Evolutionary conservation across 2,888 invertebrate genomes (phyloP).

Genomic region (Drosophila longiperda): DNA sequence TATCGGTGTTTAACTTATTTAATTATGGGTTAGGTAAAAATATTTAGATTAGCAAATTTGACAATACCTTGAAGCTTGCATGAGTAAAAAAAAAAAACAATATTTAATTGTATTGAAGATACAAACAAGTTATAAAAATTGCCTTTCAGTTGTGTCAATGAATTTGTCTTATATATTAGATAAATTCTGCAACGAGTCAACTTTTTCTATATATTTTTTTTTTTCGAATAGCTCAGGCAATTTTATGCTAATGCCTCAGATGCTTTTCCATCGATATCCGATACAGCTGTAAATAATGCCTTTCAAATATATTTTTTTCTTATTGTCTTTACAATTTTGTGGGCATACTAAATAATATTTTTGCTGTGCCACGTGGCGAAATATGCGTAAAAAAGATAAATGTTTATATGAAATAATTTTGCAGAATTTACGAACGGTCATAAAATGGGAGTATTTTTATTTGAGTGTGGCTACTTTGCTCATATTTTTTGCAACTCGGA

Average conservation of each 20-base stretch:
- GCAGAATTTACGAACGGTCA: conserved; percentile 60
- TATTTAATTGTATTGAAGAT: no score
- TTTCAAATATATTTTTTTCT: neutral
- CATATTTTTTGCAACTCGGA: conserved; percentile 58
- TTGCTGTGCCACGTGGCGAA: conserved; percentile 25
- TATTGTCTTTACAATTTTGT: neutral
- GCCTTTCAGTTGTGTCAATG: no score
- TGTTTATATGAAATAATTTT: conserved; percentile 36
- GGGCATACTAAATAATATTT: neutral
- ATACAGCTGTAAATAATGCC: neutral
- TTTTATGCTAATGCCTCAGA: neutral
- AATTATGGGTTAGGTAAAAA: neutral
- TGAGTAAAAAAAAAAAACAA: neutral
- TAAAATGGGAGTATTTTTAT: conserved; percentile 58
- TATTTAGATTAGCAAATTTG: neutral
- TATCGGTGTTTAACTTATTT: neutral
- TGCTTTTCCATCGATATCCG: neutral
- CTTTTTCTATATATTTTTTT: neutral
- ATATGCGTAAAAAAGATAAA: conserved; percentile 36
- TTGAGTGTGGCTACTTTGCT: conserved; percentile 21
- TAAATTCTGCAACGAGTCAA: neutral
- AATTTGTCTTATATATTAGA: no score
- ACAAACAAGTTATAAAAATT: no score
- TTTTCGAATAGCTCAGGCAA: neutral
- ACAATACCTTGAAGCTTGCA: no score